A percentile compares a stretch with the other conserved stretches of the same genome.
phyloP scores from a whole-genome alignment of 1,140 invertebrate genomes.

The Battus philenor region DNA sequence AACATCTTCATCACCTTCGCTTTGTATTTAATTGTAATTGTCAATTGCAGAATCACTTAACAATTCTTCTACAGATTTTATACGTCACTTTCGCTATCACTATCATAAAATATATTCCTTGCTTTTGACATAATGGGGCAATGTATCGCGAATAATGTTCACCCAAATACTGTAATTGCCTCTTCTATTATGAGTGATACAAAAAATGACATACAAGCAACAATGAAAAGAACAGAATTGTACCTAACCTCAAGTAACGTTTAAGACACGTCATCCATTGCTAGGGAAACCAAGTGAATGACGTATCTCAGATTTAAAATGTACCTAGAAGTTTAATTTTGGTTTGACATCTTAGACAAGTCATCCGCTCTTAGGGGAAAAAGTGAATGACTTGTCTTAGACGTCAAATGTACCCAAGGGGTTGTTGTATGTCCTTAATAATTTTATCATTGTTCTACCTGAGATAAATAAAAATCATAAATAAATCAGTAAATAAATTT shows the following conservation, averaged over 20 bases:
- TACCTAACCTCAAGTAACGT: not conserved
- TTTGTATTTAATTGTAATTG: too few species aligned
- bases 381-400: not conserved
- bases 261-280: not conserved
- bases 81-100: not conserved
- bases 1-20: too few species aligned
- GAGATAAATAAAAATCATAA: too few species aligned
- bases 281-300: not conserved
- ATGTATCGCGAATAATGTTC: not conserved
- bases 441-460: too few species aligned
- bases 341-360: not conserved
- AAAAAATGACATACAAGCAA: too few species aligned
- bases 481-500: too few species aligned
- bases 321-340: not conserved
- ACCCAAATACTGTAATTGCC: too few species aligned
- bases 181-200: not conserved
- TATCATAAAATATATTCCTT: not conserved
- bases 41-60: too few species aligned
- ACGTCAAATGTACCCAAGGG: not conserved
- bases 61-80: not conserved
- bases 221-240: not conserved
- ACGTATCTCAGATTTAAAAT: not conserved
- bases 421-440: too few species aligned
- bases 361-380: not conserved
- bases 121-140: not conserved